phyloP scores from a whole-genome alignment of 1,140 invertebrate genomes.

The Saccostrea echinata region DNA sequence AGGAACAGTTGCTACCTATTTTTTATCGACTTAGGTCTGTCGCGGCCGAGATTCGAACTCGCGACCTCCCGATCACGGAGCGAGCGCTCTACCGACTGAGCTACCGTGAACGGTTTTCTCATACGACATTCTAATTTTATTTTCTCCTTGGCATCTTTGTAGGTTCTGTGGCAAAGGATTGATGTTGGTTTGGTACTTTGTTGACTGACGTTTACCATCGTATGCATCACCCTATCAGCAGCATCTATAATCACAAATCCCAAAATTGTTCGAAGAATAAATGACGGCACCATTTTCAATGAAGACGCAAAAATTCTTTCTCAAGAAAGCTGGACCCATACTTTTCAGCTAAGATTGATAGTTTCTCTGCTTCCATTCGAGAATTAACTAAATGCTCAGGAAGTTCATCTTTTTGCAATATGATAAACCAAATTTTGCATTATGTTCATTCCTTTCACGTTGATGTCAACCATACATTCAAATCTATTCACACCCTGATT shows the following conservation, averaged over 20 bases:
- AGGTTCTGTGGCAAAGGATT: neutral
- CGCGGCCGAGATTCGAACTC: no score
- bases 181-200: neutral
- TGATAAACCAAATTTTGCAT: slow-evolving; percentile 11
- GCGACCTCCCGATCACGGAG: no score
- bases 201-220: neutral
- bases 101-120: no score
- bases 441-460: slow-evolving; percentile 40
- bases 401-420: slow-evolving; percentile 19
- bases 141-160: neutral
- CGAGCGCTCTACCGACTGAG: no score
- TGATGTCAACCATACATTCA: neutral
- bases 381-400: neutral
- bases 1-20: no score
- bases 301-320: slow-evolving; percentile 38
- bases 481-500: slow-evolving; percentile 7
- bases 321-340: slow-evolving; percentile 47
- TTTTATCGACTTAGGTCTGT: no score
- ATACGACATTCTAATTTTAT: neutral
- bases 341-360: slow-evolving; percentile 40
- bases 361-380: no score
- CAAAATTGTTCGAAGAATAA: slow-evolving; percentile 37
- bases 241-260: neutral
- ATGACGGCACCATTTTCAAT: slow-evolving; percentile 47
- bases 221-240: slow-evolving; percentile 24